Conservation (phyloP, 1,140 invertebrate species). For the Rhopalosiphum maidis region DNA sequence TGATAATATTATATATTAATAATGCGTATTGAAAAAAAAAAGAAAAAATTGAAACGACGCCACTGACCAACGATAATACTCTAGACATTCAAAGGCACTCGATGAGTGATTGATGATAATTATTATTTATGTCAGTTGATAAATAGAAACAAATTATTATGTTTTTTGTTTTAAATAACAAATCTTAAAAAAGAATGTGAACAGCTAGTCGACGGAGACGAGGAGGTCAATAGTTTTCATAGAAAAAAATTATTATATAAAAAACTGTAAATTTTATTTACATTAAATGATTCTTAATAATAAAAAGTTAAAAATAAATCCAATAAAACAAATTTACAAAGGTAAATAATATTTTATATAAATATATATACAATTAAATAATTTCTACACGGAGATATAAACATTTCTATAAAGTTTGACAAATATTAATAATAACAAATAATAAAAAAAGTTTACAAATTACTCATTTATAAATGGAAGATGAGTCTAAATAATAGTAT, state of each 20-base stretch:
- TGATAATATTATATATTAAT: too few relatives aligned
- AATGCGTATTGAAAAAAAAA: too few relatives aligned
- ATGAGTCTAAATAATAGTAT: neutral
- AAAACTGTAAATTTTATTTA: neutral
- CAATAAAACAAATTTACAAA: neutral
- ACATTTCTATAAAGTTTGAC: neutral
- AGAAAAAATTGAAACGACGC: too few relatives aligned
- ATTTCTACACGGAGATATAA: neutral
- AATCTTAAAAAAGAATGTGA: neutral
- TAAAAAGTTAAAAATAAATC: conserved; percentile 4
- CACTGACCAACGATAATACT: neutral
- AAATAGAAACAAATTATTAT: neutral
- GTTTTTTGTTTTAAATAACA: neutral
- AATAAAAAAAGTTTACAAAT: neutral
- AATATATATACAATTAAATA: neutral
- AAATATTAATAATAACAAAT: neutral
- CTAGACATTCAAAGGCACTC: neutral
- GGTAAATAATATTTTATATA: neutral
- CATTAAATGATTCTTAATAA: neutral
- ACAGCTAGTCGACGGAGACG: neutral
- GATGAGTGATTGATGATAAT: neutral
- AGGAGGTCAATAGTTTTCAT: neutral
- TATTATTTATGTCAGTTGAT: neutral
- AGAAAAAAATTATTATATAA: conserved; percentile 3
- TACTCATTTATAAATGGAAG: conserved; percentile 15